Percentiles rank a stretch among this genome's conserved stretches.
These are phyloP conservation scores for Empidonax alnorum DNA, from an alignment of 2,113 vertebrate species.

Conservation along the genomic window DNA sequence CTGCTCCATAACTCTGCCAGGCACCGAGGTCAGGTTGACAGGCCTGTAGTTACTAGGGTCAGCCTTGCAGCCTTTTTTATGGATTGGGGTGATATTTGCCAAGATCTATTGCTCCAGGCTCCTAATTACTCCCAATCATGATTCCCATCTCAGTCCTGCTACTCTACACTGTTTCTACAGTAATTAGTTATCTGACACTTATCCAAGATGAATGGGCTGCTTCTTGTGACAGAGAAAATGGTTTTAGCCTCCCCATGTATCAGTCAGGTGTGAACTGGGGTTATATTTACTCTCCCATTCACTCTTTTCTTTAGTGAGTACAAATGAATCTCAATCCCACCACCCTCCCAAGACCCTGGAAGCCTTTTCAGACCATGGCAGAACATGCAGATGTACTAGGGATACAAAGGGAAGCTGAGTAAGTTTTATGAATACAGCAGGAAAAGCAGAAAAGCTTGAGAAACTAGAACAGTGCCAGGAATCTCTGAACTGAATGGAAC, in stretches of 20 bases:
- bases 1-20: too few species aligned
- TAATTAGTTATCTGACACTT: neutral
- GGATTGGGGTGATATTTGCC: too few species aligned
- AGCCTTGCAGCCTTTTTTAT: too few species aligned
- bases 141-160: neutral
- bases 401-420: neutral
- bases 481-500: neutral
- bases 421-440: neutral
- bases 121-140: neutral
- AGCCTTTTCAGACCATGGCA: neutral
- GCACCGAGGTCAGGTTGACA: too few species aligned
- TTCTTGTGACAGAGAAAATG: neutral
- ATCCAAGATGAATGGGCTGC: neutral
- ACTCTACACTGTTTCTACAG: neutral
- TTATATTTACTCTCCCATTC: rapidly evolving
- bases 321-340: neutral
- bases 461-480: neutral
- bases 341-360: neutral
- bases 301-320: neutral
- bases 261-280: neutral
- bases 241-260: neutral
- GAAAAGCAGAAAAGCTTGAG: neutral
- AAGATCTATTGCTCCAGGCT: neutral
- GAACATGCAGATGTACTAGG: neutral
- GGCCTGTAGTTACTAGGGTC: too few species aligned